A percentile compares a stretch with the other conserved stretches of the same genome.
These are phyloP conservation scores for Spilosoma lubricipeda DNA, from an alignment of 2,888 invertebrate species.

Conservation along the genomic window DNA sequence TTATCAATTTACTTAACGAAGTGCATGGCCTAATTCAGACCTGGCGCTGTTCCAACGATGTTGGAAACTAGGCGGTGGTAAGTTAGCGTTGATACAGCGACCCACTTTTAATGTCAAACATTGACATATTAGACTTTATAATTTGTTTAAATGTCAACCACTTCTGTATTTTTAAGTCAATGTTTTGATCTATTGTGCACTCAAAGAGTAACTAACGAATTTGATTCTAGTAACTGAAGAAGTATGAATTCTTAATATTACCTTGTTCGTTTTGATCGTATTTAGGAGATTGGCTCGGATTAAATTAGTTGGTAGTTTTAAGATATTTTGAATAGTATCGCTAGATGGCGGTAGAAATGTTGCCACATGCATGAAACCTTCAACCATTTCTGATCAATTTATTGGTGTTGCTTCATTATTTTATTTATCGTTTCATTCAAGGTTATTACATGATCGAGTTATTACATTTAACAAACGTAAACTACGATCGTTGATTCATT, in stretches of 20 bases:
- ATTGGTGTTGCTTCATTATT: not conserved
- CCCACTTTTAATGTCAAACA: constrained; percentile 46
- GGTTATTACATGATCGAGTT: not conserved
- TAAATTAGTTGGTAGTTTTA: no score
- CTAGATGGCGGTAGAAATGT: no score
- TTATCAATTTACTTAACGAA: constrained; percentile 71
- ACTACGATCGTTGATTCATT: not conserved
- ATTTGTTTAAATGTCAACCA: constrained; percentile 27
- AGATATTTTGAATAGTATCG: no score
- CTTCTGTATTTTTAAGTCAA: not conserved
- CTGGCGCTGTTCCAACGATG: constrained; percentile 55
- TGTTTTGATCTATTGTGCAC: constrained; percentile 5
- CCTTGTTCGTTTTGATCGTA: not conserved
- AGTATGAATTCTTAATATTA: not conserved
- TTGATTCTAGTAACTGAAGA: not conserved
- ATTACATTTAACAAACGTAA: not conserved
- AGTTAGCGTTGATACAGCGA: constrained; percentile 38
- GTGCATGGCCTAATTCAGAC: constrained; percentile 64
- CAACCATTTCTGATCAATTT: not conserved
- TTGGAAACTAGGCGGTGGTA: constrained; percentile 38
- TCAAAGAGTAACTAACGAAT: not conserved
- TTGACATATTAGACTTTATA: constrained; percentile 37
- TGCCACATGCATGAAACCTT: not conserved
- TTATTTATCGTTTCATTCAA: not conserved
- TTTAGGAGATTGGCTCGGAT: not conserved